These are phyloP conservation scores for Silurus aristotelis DNA, from an alignment of 2,797 vertebrate genomes.

Conservation along the genomic window DNA sequence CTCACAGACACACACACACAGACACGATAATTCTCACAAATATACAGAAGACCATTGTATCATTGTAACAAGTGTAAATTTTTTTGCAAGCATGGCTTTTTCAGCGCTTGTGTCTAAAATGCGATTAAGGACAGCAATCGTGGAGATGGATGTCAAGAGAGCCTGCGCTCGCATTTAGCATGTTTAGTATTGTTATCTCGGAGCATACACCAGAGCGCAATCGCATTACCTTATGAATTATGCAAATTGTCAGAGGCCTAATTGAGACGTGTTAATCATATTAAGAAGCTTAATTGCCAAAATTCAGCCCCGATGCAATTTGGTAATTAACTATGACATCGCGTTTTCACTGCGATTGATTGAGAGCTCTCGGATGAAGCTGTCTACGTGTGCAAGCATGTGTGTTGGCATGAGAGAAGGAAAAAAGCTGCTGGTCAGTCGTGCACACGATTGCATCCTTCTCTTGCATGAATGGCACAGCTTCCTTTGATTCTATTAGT, in stretches of 20 bases:
- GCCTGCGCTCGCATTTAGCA: constrained; percentile 53
- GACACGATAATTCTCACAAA: not conserved
- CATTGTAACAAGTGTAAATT: constrained; percentile 27
- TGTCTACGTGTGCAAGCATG: not conserved
- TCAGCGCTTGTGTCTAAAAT: constrained; percentile 50
- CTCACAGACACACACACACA: constrained; percentile 8
- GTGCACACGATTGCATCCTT: not conserved
- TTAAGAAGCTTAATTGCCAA: constrained; percentile 99
- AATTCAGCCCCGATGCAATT: constrained; percentile 93
- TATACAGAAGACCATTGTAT: constrained; percentile 4
- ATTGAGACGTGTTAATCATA: constrained; percentile 99
- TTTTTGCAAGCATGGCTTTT: constrained; percentile 28
- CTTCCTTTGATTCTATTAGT: constrained; percentile 1
- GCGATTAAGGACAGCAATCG: constrained; percentile 60
- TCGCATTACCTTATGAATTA: constrained; percentile 94
- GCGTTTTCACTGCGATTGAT: constrained; percentile 75
- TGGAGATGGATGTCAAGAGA: constrained; percentile 61
- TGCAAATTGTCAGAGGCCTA: constrained; percentile 93
- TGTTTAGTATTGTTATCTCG: constrained; percentile 74
- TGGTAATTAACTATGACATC: constrained; percentile 96
- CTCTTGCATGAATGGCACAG: not conserved
- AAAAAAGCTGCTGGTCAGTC: constrained; percentile 11
- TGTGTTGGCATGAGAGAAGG: constrained; percentile 29
- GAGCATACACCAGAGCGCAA: constrained; percentile 85
- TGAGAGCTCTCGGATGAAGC: constrained; percentile 49